Evolutionary conservation across 2,888 invertebrate species (phyloP).

Genomic region (Gari tellinella): DNA sequence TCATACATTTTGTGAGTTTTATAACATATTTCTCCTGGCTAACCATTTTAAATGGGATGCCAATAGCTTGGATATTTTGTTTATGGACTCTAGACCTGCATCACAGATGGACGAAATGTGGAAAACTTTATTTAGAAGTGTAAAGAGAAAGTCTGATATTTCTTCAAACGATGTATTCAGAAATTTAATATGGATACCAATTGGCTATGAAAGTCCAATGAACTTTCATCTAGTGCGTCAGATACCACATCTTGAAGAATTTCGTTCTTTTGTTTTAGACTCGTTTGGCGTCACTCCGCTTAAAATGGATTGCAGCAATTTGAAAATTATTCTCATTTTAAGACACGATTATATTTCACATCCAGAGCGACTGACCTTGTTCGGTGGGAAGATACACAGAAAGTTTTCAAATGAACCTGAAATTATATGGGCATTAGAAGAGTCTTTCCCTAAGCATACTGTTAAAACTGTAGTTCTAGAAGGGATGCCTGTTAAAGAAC

Average conservation of each 20-base stretch:
- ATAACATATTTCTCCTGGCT: conserved; percentile 45
- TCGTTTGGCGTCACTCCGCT: conserved; percentile 22
- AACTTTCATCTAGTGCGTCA: conserved; percentile 38
- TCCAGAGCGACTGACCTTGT: conserved; percentile 38
- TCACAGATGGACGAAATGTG: conserved; percentile 51
- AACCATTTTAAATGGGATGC: conserved; percentile 35
- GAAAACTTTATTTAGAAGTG: conserved; percentile 34
- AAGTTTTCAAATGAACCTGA: conserved; percentile 51
- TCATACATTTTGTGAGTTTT: conserved; percentile 56
- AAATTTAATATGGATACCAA: conserved; percentile 44
- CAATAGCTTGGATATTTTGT: conserved; percentile 33
- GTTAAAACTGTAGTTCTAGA: conserved; percentile 38
- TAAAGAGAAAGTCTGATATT: conserved; percentile 26
- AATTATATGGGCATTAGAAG: conserved; percentile 17
- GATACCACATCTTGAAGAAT: conserved; percentile 36
- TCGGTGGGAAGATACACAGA: conserved; percentile 39
- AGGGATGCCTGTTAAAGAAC: conserved; percentile 42
- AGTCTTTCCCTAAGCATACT: conserved; percentile 22
- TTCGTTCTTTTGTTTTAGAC: conserved; percentile 37
- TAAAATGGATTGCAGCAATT: conserved; percentile 35
- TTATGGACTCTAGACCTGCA: conserved; percentile 54
- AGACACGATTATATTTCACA: conserved; percentile 51
- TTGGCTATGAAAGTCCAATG: conserved; percentile 58
- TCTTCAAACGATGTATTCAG: conserved; percentile 23
- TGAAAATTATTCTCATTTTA: conserved; percentile 41